phyloP scores from a whole-genome alignment of 2,888 invertebrate species.

The Bursaphelenchus okinawaensis region DNA sequence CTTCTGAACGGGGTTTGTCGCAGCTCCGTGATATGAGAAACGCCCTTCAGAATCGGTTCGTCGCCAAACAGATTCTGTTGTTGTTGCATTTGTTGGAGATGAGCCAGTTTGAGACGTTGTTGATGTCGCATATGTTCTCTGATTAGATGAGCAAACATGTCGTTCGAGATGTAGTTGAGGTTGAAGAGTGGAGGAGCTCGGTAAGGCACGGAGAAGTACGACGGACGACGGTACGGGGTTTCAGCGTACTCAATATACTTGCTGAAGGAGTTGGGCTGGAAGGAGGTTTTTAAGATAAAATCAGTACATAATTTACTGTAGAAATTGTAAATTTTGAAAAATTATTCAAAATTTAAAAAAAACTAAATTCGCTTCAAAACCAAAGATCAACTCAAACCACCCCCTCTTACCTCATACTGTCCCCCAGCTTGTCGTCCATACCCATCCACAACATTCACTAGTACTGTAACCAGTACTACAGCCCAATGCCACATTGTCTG shows the following conservation, averaged over 20 bases:
- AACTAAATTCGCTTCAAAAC: too few relatives aligned
- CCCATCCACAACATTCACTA: too few relatives aligned
- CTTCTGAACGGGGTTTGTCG: slow-evolving; percentile 31
- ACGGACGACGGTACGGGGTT: slow-evolving; percentile 30
- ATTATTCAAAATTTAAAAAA: too few relatives aligned
- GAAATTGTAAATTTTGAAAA: too few relatives aligned
- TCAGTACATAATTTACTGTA: too few relatives aligned
- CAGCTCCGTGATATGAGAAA: slow-evolving; percentile 20
- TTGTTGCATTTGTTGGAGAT: background rate
- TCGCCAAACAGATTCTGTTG: background rate
- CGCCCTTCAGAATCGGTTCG: slow-evolving; percentile 10
- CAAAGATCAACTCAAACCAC: too few relatives aligned
- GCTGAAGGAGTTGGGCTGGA: slow-evolving; percentile 1
- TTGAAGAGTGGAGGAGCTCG: background rate
- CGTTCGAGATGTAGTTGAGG: slow-evolving; percentile 1
- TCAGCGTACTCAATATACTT: slow-evolving; percentile 27
- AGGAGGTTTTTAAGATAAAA: too few relatives aligned
- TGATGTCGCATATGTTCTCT: slow-evolving; percentile 14
- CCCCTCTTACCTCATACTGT: too few relatives aligned
- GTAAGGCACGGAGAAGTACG: slow-evolving; percentile 21
- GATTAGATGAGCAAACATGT: slow-evolving; percentile 12
- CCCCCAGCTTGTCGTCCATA: too few relatives aligned
- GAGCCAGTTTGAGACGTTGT: slow-evolving; percentile 1
- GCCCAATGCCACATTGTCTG: too few relatives aligned
- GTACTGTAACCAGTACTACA: too few relatives aligned